phyloP scores from a whole-genome alignment of 2,113 vertebrate species.

The Chaetodon trifascialis region DNA sequence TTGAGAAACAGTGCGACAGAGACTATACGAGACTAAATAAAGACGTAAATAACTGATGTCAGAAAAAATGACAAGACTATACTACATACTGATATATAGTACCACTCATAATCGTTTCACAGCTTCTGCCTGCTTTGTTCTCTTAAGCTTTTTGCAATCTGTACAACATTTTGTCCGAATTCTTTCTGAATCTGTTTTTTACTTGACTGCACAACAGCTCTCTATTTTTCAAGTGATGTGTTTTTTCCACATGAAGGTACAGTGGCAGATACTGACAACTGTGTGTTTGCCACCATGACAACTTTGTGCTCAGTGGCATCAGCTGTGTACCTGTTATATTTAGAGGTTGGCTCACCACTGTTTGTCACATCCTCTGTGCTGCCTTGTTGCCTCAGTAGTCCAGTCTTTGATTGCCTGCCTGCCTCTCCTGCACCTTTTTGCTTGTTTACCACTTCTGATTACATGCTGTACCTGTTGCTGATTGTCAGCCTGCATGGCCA shows the following conservation, averaged over 20 bases:
- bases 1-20: neutral
- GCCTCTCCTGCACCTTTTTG: constrained; percentile 32
- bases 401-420: constrained; percentile 25
- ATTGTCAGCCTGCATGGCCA: constrained; percentile 4
- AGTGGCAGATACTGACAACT: neutral
- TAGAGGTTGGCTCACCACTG: too few species aligned
- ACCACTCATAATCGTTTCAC: neutral
- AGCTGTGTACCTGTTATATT: neutral
- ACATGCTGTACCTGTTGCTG: neutral
- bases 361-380: too few species aligned
- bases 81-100: neutral
- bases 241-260: neutral
- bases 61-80: neutral
- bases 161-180: constrained; percentile 12
- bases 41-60: neutral
- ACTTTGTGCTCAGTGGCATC: neutral
- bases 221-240: neutral
- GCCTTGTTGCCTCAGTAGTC: constrained; percentile 19
- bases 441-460: constrained; percentile 7
- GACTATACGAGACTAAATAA: neutral
- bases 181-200: constrained; percentile 19
- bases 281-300: constrained; percentile 1
- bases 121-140: constrained; percentile 1
- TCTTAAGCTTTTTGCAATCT: constrained; percentile 6
- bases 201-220: constrained; percentile 4